Conservation (phyloP, 2,888 invertebrate genomes). For the Operophtera brumata region DNA sequence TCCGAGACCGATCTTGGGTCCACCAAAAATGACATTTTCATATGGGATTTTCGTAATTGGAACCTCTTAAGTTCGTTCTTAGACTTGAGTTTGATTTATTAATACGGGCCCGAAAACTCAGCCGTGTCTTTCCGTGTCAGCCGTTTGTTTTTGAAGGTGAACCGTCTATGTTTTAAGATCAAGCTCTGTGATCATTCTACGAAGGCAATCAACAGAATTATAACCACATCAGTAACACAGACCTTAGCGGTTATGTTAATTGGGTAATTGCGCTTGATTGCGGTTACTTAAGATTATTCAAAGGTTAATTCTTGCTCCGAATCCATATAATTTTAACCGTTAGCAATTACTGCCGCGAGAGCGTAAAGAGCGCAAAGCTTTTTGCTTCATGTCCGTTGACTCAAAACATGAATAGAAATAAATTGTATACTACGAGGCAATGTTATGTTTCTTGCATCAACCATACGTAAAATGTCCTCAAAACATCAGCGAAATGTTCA, state of each 20-base stretch:
- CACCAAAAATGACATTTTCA: no score
- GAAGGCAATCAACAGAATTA: constrained; percentile 24
- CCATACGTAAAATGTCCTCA: no score
- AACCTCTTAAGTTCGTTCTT: no score
- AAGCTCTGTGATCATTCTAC: background rate
- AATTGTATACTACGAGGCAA: background rate
- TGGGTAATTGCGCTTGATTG: constrained; percentile 23
- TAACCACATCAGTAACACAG: constrained; percentile 12
- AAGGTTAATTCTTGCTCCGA: constrained; percentile 29
- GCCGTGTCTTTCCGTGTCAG: no score
- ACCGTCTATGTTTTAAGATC: no score
- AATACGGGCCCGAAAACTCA: no score
- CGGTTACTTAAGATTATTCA: constrained; percentile 24
- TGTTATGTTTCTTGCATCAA: no score
- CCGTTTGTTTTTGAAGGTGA: no score
- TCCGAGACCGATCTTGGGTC: no score
- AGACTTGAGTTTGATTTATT: no score
- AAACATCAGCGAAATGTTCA: no score
- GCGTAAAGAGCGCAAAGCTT: constrained; percentile 13
- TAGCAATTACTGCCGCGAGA: constrained; percentile 22
- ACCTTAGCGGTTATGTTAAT: constrained; percentile 24
- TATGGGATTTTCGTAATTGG: no score
- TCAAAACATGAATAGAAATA: background rate
- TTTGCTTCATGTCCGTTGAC: constrained; percentile 11
- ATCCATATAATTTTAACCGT: constrained; percentile 28